Evolutionary conservation across 1,140 invertebrate species (phyloP), one percentile per base, ranked within the genome.

Genomic region (Pinna nobilis): DNA sequence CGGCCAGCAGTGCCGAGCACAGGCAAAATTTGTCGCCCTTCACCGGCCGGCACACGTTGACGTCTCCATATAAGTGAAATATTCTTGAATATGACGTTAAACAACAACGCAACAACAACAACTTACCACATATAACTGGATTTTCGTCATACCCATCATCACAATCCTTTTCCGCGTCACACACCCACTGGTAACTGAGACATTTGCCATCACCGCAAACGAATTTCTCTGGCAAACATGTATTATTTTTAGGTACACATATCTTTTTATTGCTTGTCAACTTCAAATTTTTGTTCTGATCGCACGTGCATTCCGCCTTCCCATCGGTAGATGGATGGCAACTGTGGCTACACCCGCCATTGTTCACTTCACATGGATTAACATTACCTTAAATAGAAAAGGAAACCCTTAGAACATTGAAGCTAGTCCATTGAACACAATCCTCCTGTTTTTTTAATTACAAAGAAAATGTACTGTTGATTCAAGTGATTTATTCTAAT

Each of bases 91-190:
- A n/a, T n/a, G n/a, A n/a, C n/a, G n/a, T n/a, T n/a, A n/a, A n/a
- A n/a, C n/a, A n/a, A n/a, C n/a, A n/a, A n/a, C n/a, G n/a, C n/a
- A n/a, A n/a, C n/a, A n/a, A n/a, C n/a, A n/a, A n/a, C n/a, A n/a
- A 70, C 92, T 91, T 89, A 94, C 93, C 93, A 88, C 97, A 99
- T 84, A 97, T 98, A 83, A 97, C 94, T 90, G 97, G 98, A 83
- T 97, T 94, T 90, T 99, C 98, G 87, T 99, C 98, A 2, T 94
- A 95, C 30, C 93, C 94, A 87, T 99, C 98, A 0, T 95, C 95
- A 84, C 97, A 98, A 82, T 98, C 97, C 5, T 95, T 93, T 84
- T 98, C 97, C 0, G 76, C 60, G 87, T 99, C 97, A 88, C 98
- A 99, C 3, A 96, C 94, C 95, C 97, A 99, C 92, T 98, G 94